These are phyloP conservation scores for Spheniscus mendiculus DNA, from an alignment of 2,113 vertebrate species.

Conservation along the genomic window DNA sequence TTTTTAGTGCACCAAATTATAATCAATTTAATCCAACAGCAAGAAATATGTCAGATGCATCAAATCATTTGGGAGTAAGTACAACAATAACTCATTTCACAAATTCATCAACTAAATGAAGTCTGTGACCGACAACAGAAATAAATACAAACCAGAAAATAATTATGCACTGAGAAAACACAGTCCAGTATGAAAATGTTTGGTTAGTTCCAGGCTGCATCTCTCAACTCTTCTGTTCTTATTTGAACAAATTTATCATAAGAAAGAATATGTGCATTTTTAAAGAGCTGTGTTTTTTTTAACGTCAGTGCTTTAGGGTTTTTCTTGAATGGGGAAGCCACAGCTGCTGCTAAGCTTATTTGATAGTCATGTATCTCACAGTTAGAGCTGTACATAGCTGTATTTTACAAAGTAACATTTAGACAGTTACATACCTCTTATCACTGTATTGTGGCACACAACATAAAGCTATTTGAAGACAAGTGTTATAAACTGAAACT, in stretches of 20 bases:
- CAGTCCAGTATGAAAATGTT: not conserved
- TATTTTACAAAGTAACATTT: not conserved
- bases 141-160: not conserved
- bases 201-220: not conserved
- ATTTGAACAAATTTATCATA: not conserved
- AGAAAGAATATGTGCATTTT: not conserved
- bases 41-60: not conserved
- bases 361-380: not conserved
- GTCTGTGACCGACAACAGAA: not conserved
- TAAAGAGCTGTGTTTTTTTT: not conserved
- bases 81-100: not conserved
- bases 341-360: not conserved
- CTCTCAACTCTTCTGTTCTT: not conserved
- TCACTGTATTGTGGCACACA: not conserved
- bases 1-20: not conserved
- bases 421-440: not conserved
- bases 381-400: not conserved
- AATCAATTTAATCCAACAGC: not conserved
- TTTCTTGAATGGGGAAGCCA: not conserved
- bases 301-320: not conserved
- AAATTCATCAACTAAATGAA: not conserved
- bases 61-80: not conserved
- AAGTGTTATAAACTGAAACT: not conserved
- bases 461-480: not conserved
- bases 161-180: not conserved